Conservation (phyloP, 1,140 invertebrate species). For the Drusus annulatus region DNA sequence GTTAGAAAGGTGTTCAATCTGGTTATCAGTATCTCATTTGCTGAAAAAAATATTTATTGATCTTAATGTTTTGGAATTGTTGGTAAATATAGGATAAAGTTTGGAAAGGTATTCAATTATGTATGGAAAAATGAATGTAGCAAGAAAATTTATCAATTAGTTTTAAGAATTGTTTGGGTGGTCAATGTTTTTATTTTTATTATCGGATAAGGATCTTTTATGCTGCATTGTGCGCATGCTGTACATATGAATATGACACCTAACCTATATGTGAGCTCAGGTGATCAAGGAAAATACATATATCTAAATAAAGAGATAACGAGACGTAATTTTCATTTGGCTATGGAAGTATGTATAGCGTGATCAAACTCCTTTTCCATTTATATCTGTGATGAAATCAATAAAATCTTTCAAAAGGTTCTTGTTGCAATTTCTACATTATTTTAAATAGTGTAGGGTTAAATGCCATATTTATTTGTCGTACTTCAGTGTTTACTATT, state of each 20-base stretch:
- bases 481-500: not conserved
- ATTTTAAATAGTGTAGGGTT: conserved; percentile 10
- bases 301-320: no score
- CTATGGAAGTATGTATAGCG: not conserved
- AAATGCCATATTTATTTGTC: not conserved
- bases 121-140: no score
- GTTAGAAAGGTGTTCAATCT: no score
- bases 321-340: no score
- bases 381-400: conserved; percentile 29
- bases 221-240: not conserved
- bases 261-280: no score
- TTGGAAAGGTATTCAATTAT: no score
- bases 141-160: not conserved
- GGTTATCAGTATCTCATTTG: no score
- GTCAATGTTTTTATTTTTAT: conserved; percentile 8
- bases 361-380: conserved; percentile 31
- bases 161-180: not conserved
- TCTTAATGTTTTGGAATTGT: no score
- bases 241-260: no score
- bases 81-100: no score
- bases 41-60: no score
- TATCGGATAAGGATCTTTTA: conserved; percentile 4
- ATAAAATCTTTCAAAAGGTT: not conserved
- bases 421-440: not conserved
- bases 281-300: no score